Conservation (phyloP, 1,140 invertebrate genomes). For the Parasteatoda tepidariorum region DNA sequence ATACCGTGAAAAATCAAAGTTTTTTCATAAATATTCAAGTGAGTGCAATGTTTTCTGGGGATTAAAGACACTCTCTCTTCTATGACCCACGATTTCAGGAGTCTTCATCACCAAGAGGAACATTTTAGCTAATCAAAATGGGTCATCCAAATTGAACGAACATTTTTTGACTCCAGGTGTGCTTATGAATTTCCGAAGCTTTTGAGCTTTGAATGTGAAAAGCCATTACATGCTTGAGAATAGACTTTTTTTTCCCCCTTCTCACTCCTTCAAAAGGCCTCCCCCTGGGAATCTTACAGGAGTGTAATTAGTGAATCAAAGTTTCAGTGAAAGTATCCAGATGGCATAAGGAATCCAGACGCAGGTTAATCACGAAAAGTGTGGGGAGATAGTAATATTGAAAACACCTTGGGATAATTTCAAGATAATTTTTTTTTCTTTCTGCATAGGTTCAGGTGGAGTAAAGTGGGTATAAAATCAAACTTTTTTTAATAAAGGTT, state of each 20-base stretch:
- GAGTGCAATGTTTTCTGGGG: no score
- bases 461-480: no score
- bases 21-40: background rate
- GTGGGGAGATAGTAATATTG: background rate
- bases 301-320: constrained; percentile 31
- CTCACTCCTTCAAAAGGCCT: background rate
- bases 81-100: constrained; percentile 33
- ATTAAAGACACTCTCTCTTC: no score
- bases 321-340: constrained; percentile 34
- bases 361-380: background rate
- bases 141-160: constrained; percentile 29
- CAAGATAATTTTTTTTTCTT: background rate
- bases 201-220: constrained; percentile 5
- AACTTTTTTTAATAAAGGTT: no score
- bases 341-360: background rate
- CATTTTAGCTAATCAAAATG: constrained; percentile 28
- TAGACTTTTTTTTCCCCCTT: constrained; percentile 1
- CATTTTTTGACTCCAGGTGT: constrained; percentile 46
- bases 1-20: no score
- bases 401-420: background rate
- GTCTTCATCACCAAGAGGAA: constrained; percentile 32
- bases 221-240: background rate
- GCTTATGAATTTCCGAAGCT: constrained; percentile 9
- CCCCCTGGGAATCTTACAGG: background rate
- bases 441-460: no score